These are phyloP conservation scores for Amaurobius ferox DNA, from an alignment of 2,888 invertebrate genomes.

Conservation along the genomic window DNA sequence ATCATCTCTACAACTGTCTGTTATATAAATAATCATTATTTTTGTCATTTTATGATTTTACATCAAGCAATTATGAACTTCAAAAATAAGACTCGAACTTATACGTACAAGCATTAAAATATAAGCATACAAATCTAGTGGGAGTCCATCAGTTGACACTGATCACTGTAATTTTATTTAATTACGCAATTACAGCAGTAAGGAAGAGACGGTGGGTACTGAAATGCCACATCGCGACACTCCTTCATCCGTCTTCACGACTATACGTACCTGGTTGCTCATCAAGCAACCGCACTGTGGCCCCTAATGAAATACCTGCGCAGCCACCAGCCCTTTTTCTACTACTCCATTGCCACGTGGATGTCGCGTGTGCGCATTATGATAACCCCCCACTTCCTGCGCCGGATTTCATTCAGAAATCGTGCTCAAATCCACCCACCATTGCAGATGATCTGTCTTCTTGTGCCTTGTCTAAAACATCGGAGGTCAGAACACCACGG, in stretches of 20 bases:
- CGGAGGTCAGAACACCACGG: conserved; percentile 22
- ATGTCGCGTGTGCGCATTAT: conserved; percentile 56
- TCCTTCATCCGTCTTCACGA: not conserved
- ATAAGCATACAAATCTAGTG: too few relatives aligned
- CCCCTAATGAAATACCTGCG: not conserved
- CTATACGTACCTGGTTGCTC: not conserved
- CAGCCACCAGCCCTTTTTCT: not conserved
- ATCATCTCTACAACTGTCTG: too few relatives aligned
- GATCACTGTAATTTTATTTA: not conserved
- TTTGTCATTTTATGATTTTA: too few relatives aligned
- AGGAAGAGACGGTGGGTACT: not conserved
- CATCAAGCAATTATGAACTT: too few relatives aligned
- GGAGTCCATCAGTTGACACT: not conserved
- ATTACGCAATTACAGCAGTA: not conserved
- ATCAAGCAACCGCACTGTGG: not conserved
- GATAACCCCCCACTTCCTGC: conserved; percentile 64
- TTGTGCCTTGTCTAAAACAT: conserved; percentile 13
- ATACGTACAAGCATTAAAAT: too few relatives aligned
- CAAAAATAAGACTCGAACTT: too few relatives aligned
- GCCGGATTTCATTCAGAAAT: conserved; percentile 61
- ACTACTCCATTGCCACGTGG: conserved; percentile 50
- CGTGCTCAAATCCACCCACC: conserved; percentile 60
- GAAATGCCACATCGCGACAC: not conserved
- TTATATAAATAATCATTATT: too few relatives aligned
- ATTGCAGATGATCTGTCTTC: conserved; percentile 57